Evolutionary conservation across 2,888 invertebrate species (phyloP).

Genomic region (Eledone cirrhosa): DNA sequence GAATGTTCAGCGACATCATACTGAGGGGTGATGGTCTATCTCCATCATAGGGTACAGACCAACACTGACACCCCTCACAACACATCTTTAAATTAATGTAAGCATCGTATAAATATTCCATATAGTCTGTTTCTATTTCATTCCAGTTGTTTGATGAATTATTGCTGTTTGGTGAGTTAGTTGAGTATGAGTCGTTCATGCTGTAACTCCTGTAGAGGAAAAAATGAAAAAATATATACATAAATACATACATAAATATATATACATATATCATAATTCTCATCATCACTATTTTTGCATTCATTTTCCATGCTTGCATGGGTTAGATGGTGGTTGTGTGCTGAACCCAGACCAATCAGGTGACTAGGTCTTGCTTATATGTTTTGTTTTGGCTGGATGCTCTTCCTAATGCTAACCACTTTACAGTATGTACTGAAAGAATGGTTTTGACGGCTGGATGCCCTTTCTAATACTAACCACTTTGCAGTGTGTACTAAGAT

Average conservation of each 20-base stretch:
- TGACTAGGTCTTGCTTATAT: too few species aligned
- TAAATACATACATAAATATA: not conserved
- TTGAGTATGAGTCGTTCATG: too few species aligned
- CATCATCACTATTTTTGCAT: too few species aligned
- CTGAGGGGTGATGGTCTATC: conserved; percentile 66
- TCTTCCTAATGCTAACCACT: too few species aligned
- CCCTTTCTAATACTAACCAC: too few species aligned
- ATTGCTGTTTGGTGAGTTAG: not conserved
- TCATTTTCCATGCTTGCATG: too few species aligned
- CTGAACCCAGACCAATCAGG: too few species aligned
- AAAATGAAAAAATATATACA: not conserved
- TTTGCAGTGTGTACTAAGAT: too few species aligned
- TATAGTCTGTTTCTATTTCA: conserved; percentile 60
- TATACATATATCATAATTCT: not conserved
- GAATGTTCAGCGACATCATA: conserved; percentile 30
- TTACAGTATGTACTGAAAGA: too few species aligned
- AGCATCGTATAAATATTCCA: conserved; percentile 82
- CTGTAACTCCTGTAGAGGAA: not conserved
- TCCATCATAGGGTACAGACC: conserved; percentile 84
- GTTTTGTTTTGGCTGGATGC: too few species aligned
- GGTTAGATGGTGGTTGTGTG: too few species aligned
- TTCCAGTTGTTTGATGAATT: conserved; percentile 43
- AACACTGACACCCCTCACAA: conserved; percentile 78
- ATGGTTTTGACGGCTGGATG: too few species aligned
- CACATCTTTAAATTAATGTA: conserved; percentile 80